A percentile compares a stretch with the other conserved stretches of the same genome.
Conservation (phyloP, 2,797 vertebrate species). For the Megalops cyprinoides region DNA sequence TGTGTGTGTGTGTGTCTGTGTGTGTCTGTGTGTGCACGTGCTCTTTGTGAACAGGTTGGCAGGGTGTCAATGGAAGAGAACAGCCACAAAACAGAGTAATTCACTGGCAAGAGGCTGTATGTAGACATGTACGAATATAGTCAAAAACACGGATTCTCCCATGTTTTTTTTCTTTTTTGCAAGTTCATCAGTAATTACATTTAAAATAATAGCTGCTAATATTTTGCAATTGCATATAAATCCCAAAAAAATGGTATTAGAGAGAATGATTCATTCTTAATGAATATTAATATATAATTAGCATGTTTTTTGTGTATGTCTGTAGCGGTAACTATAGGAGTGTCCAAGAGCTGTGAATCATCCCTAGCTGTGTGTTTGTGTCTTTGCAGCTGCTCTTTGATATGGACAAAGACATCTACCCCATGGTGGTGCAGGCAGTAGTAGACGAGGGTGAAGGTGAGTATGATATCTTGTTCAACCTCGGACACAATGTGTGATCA, state of each 20-base stretch:
- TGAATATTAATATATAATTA: too few relatives aligned
- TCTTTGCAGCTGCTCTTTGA: constrained; percentile 86
- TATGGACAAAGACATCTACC: constrained; percentile 92
- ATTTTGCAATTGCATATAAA: not conserved
- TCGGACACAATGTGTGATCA: too few relatives aligned
- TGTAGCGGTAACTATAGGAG: not conserved
- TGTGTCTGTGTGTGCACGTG: not conserved
- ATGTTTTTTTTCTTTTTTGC: not conserved
- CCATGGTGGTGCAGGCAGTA: constrained; percentile 94
- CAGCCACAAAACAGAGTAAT: not conserved
- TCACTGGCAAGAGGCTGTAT: not conserved
- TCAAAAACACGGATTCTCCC: not conserved
- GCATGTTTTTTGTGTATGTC: not conserved
- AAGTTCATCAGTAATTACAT: not conserved
- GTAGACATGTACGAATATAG: not conserved
- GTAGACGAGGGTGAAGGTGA: constrained; percentile 94
- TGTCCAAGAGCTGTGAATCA: not conserved
- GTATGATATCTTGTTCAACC: constrained; percentile 30
- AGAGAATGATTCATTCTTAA: too few relatives aligned
- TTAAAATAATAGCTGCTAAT: too few relatives aligned
- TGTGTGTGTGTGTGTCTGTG: constrained; percentile 7
- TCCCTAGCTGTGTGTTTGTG: not conserved
- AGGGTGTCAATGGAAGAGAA: not conserved
- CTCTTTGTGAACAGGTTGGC: not conserved
- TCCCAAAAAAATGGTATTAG: too few relatives aligned